phyloP scores from a whole-genome alignment of 2,113 vertebrate species.

The Desmodus rotundus region DNA sequence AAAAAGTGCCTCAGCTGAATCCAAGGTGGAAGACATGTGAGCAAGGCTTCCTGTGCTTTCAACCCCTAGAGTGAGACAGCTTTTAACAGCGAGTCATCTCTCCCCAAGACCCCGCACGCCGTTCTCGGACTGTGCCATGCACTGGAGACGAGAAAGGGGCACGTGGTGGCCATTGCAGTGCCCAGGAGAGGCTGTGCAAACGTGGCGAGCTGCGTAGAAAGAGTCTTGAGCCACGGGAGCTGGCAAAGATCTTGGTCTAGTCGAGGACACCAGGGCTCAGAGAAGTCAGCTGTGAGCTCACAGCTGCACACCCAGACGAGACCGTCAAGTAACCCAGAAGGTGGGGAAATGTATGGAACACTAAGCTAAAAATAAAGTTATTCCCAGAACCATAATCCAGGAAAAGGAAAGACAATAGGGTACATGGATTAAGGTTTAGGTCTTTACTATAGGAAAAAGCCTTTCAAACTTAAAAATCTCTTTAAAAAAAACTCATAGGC shows the following conservation, averaged over 20 bases:
- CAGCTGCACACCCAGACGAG: neutral
- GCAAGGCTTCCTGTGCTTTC: neutral
- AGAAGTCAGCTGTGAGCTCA: neutral
- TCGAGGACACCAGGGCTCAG: neutral
- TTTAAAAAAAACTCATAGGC: neutral
- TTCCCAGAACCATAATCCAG: neutral
- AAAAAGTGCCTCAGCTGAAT: neutral
- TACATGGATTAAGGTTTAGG: neutral
- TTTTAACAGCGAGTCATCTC: neutral
- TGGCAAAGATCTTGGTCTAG: neutral
- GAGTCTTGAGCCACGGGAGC: neutral
- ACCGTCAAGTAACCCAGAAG: neutral
- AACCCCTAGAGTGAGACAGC: neutral
- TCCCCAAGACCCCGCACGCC: neutral
- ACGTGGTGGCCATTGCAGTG: fast-evolving
- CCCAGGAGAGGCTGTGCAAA: too few relatives aligned
- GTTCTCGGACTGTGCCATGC: fast-evolving
- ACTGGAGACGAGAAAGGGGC: too few relatives aligned
- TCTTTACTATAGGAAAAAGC: neutral
- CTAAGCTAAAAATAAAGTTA: neutral
- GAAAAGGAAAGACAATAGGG: neutral
- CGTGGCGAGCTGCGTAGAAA: too few relatives aligned
- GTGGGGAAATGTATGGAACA: neutral
- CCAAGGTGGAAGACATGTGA: neutral
- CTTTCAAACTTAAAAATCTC: neutral